Percentiles rank a stretch among this genome's conserved stretches.
Evolutionary conservation across 2,113 vertebrate genomes (phyloP).

Genomic region (Osmerus eperlanus): DNA sequence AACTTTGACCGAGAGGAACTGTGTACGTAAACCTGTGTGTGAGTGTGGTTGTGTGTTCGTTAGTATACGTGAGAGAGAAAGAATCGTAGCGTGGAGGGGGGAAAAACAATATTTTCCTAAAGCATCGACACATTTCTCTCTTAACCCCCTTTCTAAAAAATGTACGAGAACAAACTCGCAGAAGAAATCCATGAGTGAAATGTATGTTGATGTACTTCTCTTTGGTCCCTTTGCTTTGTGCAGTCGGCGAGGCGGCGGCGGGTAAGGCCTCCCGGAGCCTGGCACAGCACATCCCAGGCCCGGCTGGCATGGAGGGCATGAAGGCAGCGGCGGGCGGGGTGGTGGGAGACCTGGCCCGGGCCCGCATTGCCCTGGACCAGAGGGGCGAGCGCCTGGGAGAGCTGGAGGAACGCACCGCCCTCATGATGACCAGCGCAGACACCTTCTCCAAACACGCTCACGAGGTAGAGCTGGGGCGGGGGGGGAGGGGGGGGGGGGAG

Average conservation of each 20-base stretch:
- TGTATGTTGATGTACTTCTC: not conserved
- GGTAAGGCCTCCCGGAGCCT: constrained; percentile 92
- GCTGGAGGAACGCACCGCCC: constrained; percentile 90
- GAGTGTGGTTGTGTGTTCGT: not conserved
- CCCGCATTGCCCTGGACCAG: constrained; percentile 92
- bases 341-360: constrained; percentile 88
- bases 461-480: constrained; percentile 73
- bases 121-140: not conserved
- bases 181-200: too few relatives aligned
- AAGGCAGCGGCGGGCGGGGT: constrained; percentile 85
- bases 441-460: constrained; percentile 95
- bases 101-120: not conserved
- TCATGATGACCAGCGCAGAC: constrained; percentile 96
- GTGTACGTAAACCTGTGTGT: constrained; percentile 77
- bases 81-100: not conserved
- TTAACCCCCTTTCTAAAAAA: not conserved
- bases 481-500: not conserved
- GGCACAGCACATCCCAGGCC: constrained; percentile 94
- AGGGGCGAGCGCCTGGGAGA: constrained; percentile 93
- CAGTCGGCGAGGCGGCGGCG: constrained; percentile 92
- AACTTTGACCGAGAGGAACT: constrained; percentile 96
- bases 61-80: not conserved
- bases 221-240: not conserved
- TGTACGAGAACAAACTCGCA: too few relatives aligned
- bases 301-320: constrained; percentile 84